These are phyloP conservation scores for Lasiurus borealis DNA, from an alignment of 2,113 vertebrate species.

Conservation along the genomic window DNA sequence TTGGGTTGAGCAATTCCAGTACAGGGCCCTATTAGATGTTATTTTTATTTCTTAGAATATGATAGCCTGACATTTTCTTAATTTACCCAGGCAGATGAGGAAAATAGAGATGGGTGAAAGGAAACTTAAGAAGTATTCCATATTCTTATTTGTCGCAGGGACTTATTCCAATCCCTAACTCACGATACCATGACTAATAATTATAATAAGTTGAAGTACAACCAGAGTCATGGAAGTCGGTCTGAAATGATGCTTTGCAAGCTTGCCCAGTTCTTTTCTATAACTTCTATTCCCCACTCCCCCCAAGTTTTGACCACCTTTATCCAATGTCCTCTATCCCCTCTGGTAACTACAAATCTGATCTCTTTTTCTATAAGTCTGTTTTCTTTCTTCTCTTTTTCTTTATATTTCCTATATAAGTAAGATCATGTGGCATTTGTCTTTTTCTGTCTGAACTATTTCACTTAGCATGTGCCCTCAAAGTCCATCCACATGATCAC, in stretches of 20 bases:
- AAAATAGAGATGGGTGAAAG: background rate
- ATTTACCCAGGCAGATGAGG: background rate
- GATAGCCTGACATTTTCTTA: background rate
- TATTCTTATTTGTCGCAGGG: background rate
- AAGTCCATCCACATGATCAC: background rate
- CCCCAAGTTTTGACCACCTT: background rate
- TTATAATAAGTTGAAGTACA: background rate
- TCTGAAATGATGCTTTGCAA: background rate
- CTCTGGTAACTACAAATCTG: background rate
- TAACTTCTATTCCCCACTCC: background rate
- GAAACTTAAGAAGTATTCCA: background rate
- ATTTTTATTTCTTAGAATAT: conserved; percentile 22
- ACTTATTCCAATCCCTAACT: background rate
- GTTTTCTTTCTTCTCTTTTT: background rate
- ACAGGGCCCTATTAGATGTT: background rate
- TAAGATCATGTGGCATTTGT: background rate
- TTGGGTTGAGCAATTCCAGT: background rate
- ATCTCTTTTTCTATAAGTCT: background rate
- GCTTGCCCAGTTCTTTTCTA: background rate
- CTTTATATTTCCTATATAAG: background rate
- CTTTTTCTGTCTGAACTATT: background rate
- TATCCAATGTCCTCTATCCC: background rate
- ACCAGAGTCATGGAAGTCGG: background rate
- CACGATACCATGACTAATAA: background rate
- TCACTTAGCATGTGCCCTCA: background rate